These are phyloP conservation scores for Menura novaehollandiae DNA, from an alignment of 2,113 vertebrate genomes.

Conservation along the genomic window DNA sequence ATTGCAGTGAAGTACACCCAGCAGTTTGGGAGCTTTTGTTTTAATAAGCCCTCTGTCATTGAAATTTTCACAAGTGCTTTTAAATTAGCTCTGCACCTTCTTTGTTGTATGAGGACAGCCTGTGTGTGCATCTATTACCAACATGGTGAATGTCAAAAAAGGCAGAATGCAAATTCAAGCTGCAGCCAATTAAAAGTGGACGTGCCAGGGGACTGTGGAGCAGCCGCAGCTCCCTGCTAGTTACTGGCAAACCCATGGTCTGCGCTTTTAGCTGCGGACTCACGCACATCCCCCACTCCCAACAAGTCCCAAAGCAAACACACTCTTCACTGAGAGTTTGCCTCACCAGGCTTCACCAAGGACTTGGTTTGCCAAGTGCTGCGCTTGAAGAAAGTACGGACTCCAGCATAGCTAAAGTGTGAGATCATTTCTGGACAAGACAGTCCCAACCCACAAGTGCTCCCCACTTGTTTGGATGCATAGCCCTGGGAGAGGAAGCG, in stretches of 20 bases:
- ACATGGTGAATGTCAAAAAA: neutral
- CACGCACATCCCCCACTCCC: too few relatives aligned
- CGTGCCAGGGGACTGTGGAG: neutral
- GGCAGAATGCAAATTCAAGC: neutral
- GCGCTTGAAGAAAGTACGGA: rapidly evolving
- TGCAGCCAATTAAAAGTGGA: neutral
- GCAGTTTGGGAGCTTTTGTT: neutral
- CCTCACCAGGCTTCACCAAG: neutral
- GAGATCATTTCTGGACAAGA: neutral
- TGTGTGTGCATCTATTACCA: neutral
- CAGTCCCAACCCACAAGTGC: rapidly evolving
- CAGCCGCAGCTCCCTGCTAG: neutral
- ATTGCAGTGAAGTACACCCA: neutral
- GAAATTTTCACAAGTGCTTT: neutral
- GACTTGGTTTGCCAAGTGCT: neutral
- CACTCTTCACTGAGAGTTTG: rapidly evolving
- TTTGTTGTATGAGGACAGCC: neutral
- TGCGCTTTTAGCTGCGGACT: neutral
- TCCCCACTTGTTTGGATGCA: neutral
- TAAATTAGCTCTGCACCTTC: neutral
- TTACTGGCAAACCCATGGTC: rapidly evolving
- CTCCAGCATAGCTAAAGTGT: rapidly evolving
- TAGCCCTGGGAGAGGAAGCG: neutral
- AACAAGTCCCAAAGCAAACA: neutral
- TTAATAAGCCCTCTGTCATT: neutral